phyloP scores from a whole-genome alignment of 2,797 vertebrate genomes.

The Sebastes iracundus region DNA sequence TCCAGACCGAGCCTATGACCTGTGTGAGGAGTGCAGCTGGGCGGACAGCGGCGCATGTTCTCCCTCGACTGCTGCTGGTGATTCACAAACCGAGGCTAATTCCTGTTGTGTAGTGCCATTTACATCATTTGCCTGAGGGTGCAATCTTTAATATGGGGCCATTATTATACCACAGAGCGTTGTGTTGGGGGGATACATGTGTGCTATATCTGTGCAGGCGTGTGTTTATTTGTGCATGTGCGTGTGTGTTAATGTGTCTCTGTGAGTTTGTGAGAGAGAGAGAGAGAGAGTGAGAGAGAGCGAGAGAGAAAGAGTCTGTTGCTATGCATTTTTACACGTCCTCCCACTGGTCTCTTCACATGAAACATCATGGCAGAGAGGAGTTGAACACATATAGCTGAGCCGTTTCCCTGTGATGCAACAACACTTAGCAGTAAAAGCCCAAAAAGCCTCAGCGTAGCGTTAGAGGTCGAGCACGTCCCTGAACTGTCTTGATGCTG shows the following conservation, averaged over 20 bases:
- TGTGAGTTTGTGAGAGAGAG: slow-evolving; percentile 2
- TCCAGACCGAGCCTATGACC: slow-evolving; percentile 36
- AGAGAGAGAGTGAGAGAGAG: slow-evolving; percentile 35
- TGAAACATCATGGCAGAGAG: slow-evolving; percentile 63
- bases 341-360: slow-evolving; percentile 76
- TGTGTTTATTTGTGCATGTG: slow-evolving; percentile 58
- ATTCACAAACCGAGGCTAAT: slow-evolving; percentile 66
- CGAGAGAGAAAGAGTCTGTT: slow-evolving; percentile 72
- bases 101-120: slow-evolving; percentile 61
- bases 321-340: slow-evolving; percentile 82
- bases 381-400: slow-evolving; percentile 55
- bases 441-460: slow-evolving; percentile 19
- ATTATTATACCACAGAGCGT: slow-evolving; percentile 54
- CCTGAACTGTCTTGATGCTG: slow-evolving; percentile 24
- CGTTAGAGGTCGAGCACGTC: slow-evolving; percentile 23
- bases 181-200: slow-evolving; percentile 33
- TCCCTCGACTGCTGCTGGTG: slow-evolving; percentile 33
- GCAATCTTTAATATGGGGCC: slow-evolving; percentile 60
- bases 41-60: slow-evolving; percentile 13
- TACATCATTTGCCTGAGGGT: slow-evolving; percentile 64
- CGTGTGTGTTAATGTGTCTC: slow-evolving; percentile 29
- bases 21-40: slow-evolving; percentile 29
- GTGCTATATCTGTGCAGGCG: slow-evolving; percentile 43
- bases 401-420: slow-evolving; percentile 52
- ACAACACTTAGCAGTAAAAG: slow-evolving; percentile 55